Evolutionary conservation across 92 coral and sea anemone species (phyloP).

Genomic region (Virgularia gustaviana): DNA sequence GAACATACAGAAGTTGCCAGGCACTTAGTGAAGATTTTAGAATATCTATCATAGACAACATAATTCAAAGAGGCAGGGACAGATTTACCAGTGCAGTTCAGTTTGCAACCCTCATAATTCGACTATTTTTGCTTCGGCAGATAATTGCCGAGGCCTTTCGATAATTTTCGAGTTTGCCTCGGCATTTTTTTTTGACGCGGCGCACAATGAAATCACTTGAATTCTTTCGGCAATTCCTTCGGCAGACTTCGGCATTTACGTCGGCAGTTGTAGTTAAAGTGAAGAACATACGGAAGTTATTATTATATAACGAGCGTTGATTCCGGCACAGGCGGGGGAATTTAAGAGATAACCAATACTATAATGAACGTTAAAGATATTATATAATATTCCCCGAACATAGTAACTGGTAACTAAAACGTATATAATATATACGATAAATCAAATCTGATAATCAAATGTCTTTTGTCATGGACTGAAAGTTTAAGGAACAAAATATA

Average conservation of each 20-base stretch:
- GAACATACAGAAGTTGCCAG: background rate
- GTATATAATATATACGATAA: background rate
- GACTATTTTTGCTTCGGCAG: background rate
- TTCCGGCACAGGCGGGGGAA: too few relatives aligned
- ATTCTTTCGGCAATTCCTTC: conserved; percentile 21
- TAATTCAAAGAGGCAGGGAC: conserved; percentile 11
- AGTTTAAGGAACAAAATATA: background rate
- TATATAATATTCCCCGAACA: too few relatives aligned
- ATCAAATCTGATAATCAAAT: too few relatives aligned
- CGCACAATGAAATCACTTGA: conserved; percentile 22
- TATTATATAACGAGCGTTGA: background rate
- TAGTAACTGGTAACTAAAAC: too few relatives aligned
- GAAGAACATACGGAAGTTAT: background rate
- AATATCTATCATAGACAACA: background rate
- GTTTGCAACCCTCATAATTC: conserved; percentile 1
- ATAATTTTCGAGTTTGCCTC: conserved; percentile 9
- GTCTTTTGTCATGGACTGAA: conserved; percentile 11
- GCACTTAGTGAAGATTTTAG: background rate
- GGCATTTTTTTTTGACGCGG: conserved; percentile 5
- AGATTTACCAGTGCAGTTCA: background rate
- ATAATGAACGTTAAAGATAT: too few relatives aligned
- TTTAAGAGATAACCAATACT: too few relatives aligned
- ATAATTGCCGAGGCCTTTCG: conserved; percentile 1
- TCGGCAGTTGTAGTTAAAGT: conserved; percentile 17
- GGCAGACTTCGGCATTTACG: conserved; percentile 17